Base-by-base conservation (phyloP, 2,797 vertebrate genomes). In the Galago senegalensis region DNA sequence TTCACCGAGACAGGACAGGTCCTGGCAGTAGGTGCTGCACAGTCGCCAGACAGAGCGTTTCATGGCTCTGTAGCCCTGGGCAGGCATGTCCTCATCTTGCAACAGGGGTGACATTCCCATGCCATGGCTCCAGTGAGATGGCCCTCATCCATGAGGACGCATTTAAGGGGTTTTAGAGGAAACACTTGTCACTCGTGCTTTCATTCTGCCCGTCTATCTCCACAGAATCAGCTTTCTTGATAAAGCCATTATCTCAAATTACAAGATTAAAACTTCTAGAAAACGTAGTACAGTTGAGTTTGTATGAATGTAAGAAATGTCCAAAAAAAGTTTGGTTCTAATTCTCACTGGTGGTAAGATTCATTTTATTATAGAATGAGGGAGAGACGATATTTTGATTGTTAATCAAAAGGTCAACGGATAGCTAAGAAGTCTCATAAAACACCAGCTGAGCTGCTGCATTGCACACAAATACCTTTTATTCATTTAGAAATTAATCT, bases 381-480 rank as follows among this genome's bases (percentile, higher is more conserved):
- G 8, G 79, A 81, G 12, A 95, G 72, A 70, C 16, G 29, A 37
- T 88, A 91, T 27, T 93, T 67, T n/a, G 90, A 27, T 85, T 77
- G 27, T 91, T 90, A 86, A 90, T 2, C 25, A 79, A 86, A 73
- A 31, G 31, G 43, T 73, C 25, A 27, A 2, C n/a, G 12, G 10
- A 76, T n/a, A 89, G 40, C 2, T 16, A 16, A 87, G 17, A 87
- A 5, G 23, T 43, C 34, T 0, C 46, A 11, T 76, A 72, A 92
- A 73, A 81, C 2, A 76, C 65, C 16, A 75, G 20, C 8, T 82
- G 8, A 87, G 75, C 18, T 76, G 60, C 31, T 94, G 27, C 9
- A 70, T 46, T 82, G 11, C 13, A 76, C 1, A 89, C 0, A 13
- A 8, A 77, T n/a, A 79, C 37, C 7, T 11, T 56, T 93, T 53